Evolutionary conservation across 2,113 vertebrate species (phyloP).

Genomic region (Etia nguti): DNA sequence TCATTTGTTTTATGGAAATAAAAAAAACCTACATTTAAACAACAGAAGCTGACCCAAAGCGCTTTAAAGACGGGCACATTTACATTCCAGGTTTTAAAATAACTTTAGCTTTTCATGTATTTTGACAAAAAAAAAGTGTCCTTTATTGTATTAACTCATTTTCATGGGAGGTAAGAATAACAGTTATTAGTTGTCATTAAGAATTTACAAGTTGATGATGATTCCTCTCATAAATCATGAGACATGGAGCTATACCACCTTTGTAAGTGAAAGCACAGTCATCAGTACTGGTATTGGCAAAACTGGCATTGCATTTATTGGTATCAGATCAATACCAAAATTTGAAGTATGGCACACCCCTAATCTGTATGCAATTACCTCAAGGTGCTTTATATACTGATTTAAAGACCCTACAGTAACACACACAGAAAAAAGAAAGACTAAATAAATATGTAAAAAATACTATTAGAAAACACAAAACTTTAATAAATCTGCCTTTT

Average conservation of each 20-base stretch:
- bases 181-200: not conserved
- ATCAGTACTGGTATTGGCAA: not conserved
- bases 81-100: not conserved
- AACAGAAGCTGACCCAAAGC: not conserved
- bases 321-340: not conserved
- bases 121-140: fast-evolving
- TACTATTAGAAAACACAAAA: not conserved
- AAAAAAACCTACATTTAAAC: not conserved
- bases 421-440: not conserved
- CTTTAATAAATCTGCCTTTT: not conserved
- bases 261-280: not conserved
- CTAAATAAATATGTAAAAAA: not conserved
- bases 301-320: not conserved
- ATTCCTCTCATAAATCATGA: not conserved
- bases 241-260: not conserved
- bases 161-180: not conserved
- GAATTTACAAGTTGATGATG: not conserved
- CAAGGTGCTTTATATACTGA: not conserved
- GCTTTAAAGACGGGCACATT: not conserved
- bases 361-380: not conserved
- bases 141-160: not conserved
- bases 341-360: not conserved
- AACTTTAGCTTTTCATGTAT: not conserved
- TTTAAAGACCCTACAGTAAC: not conserved
- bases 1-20: not conserved